Conservation (phyloP, 2,888 invertebrate genomes). For the Mechanitis mazaeus region DNA sequence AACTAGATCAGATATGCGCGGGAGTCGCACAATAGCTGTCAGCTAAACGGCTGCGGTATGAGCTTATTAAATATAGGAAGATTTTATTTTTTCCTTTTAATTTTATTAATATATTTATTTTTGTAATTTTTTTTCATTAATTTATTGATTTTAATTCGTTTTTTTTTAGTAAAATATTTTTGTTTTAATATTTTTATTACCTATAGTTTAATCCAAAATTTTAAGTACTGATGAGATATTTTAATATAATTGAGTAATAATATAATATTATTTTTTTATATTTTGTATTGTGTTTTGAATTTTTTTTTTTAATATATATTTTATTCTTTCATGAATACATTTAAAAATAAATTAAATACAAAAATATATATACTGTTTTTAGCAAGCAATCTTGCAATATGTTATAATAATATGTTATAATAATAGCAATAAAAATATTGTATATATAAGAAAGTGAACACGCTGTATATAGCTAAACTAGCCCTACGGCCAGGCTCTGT, state of each 20-base stretch:
- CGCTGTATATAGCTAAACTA: constrained; percentile 45
- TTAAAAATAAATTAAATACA: too few relatives aligned
- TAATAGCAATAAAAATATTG: too few relatives aligned
- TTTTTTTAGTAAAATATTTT: too few relatives aligned
- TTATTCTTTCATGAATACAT: too few relatives aligned
- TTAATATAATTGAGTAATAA: too few relatives aligned
- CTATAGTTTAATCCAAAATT: too few relatives aligned
- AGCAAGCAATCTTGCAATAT: neutral
- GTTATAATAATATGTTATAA: neutral
- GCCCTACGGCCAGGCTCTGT: constrained; percentile 43
- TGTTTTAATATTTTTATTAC: too few relatives aligned
- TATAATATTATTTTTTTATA: too few relatives aligned
- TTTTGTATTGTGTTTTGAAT: too few relatives aligned
- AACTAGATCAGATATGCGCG: constrained; percentile 63
- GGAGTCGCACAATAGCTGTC: constrained; percentile 58
- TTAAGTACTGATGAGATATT: too few relatives aligned
- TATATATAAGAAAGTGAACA: constrained; percentile 14
- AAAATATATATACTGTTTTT: neutral
- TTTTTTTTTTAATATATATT: too few relatives aligned
- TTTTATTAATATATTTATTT: neutral
- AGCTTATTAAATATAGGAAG: constrained; percentile 55
- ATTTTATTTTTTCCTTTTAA: constrained; percentile 15
- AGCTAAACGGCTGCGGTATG: constrained; percentile 72
- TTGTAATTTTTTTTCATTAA: neutral
- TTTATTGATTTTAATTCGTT: too few relatives aligned